Evolutionary conservation across 2,888 invertebrate genomes (phyloP), one percentile per base, ranked within the genome.

Genomic region (Arge pagana): DNA sequence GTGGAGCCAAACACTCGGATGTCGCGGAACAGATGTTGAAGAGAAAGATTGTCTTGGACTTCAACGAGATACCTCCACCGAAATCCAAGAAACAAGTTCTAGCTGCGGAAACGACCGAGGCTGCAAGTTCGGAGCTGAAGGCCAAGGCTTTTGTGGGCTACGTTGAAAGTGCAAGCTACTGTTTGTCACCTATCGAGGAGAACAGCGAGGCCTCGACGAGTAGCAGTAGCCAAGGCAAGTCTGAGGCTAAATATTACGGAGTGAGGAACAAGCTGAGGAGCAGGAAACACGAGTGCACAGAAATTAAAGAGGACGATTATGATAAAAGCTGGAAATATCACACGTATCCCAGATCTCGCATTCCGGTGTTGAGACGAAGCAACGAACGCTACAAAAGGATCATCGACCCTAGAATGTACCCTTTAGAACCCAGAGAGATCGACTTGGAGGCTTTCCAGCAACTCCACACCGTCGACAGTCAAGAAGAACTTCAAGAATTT

Each of bases 401-500:
- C 52, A 68, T 66, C 55, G 66, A 66, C 48, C 65, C 68, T 4
- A 75, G 74, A 2, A 76, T 81, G 72, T 83, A 80, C 65, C 82
- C 82, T 1, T 63, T 83, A 40, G 83, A 84, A 63, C 83, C 83
- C 1, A 69, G 83, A 54, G 83, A 83, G 68, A 73, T 84, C 42
- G 83, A 84, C 61, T 78, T 82, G 2, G 79, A 79, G 49, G 77
- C 76, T 19, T 83, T 80, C 58, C 80, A 80, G 50, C 83, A 84
- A 65, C 67, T 84, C 11, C 83, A 84, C 60, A 82, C 81, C 1
- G 82, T 82, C 3, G 82, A 84, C 56, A 83, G 83, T 63, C 82
- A 82, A 60, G 83, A 85, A 60, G 83, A 85, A 58, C 70, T 85
- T 28, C 83, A 83, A 61, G 83, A 85, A 66, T 84, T 85, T 69